These are phyloP conservation scores for Heliocidaris tuberculata DNA, from an alignment of 35 echinoderm and acorn worm species.

Conservation along the genomic window DNA sequence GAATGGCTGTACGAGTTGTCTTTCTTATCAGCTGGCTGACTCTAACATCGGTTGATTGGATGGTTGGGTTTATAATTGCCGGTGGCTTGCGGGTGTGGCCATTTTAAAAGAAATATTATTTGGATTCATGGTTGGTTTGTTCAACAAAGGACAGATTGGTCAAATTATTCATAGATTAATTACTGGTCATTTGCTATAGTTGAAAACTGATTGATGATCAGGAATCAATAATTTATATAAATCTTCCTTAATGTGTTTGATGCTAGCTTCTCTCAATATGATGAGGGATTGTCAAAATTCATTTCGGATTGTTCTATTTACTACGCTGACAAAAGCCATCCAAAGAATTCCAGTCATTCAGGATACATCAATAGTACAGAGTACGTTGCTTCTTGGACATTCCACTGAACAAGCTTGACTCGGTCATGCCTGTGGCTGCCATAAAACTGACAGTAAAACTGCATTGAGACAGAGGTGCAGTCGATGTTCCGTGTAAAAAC, in stretches of 20 bases:
- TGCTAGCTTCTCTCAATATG: background rate
- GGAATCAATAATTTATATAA: background rate
- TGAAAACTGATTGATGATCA: background rate
- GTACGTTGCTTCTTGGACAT: no score
- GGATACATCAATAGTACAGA: background rate
- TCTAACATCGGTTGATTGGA: background rate
- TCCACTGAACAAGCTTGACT: background rate
- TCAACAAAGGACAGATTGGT: background rate
- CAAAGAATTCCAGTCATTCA: background rate
- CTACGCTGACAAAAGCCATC: background rate
- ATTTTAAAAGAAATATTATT: background rate
- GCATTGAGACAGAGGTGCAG: background rate
- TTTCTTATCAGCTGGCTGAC: background rate
- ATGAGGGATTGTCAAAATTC: background rate
- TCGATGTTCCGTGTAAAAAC: constrained; percentile 8
- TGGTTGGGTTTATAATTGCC: background rate
- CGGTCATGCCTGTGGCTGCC: background rate
- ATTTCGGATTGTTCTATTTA: background rate
- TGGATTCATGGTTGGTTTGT: background rate
- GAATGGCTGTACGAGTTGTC: background rate
- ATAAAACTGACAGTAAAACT: background rate
- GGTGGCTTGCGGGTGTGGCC: background rate
- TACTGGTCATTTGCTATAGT: background rate
- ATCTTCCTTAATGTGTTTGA: background rate
- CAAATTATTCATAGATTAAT: background rate